Conservation (phyloP, 2,113 vertebrate genomes). For the Misgurnus anguillicaudatus region DNA sequence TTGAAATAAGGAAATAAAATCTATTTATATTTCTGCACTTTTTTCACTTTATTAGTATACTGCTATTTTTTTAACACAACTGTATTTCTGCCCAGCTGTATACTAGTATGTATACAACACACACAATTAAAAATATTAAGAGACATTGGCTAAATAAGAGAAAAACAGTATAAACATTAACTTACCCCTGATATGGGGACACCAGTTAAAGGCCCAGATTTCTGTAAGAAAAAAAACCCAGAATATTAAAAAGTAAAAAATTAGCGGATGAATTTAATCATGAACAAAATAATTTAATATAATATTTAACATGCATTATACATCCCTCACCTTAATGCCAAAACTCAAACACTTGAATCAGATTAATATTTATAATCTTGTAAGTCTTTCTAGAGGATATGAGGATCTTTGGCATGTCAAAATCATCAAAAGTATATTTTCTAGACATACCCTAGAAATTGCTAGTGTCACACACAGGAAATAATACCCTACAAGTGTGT, state of each 20-base stretch:
- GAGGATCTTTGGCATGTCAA: not conserved
- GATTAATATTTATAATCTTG: not conserved
- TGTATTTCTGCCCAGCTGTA: too few species aligned
- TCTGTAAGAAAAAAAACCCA: slow-evolving; percentile 69
- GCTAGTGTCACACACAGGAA: not conserved
- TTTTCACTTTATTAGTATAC: too few species aligned
- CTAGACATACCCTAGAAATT: not conserved
- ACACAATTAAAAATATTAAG: not conserved
- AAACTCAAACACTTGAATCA: not conserved
- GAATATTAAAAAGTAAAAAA: slow-evolving; percentile 15
- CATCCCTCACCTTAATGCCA: not conserved
- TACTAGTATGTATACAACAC: too few species aligned
- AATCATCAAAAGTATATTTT: not conserved
- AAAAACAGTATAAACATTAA: not conserved
- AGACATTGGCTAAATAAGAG: not conserved
- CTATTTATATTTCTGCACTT: too few species aligned
- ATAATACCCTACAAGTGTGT: not conserved
- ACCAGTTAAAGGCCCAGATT: slow-evolving; percentile 84
- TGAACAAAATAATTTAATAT: not conserved
- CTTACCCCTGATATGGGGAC: slow-evolving; percentile 94
- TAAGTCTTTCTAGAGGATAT: not conserved
- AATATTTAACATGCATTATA: slow-evolving; percentile 19
- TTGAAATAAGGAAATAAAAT: too few species aligned
- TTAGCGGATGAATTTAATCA: too few species aligned
- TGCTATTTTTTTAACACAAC: too few species aligned